Conservation (phyloP, 2,113 vertebrate species). For the Rhadina sibilatrix region DNA sequence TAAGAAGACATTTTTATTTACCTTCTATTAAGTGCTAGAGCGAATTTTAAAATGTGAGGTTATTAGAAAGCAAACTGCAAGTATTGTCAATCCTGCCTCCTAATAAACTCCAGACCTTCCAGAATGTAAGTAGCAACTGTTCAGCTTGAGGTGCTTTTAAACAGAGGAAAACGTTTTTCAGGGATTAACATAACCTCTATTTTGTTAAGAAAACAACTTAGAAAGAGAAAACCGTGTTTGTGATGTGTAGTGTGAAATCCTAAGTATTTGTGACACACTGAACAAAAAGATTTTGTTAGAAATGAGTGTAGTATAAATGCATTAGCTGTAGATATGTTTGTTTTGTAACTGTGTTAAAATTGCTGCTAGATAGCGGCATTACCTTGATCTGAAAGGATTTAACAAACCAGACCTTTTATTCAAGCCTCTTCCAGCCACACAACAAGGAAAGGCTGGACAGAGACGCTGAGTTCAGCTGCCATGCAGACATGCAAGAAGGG, state of each 20-base stretch:
- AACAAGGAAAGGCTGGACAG: not conserved
- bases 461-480: not conserved
- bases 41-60: not conserved
- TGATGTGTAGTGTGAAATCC: not conserved
- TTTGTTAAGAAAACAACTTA: not conserved
- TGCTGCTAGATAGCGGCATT: not conserved
- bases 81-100: not conserved
- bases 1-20: not conserved
- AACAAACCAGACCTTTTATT: not conserved
- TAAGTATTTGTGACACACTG: not conserved
- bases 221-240: not conserved
- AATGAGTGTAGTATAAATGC: not conserved
- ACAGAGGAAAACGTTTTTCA: not conserved
- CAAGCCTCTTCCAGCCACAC: not conserved
- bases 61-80: not conserved
- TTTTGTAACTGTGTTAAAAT: not conserved
- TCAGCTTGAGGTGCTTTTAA: not conserved
- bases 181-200: not conserved
- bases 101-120: not conserved
- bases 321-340: not conserved
- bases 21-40: not conserved
- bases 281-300: not conserved
- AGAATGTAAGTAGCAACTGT: not conserved
- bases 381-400: not conserved
- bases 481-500: rapidly evolving